Conservation (phyloP, 2,113 vertebrate genomes). For the Callipepla squamata region DNA sequence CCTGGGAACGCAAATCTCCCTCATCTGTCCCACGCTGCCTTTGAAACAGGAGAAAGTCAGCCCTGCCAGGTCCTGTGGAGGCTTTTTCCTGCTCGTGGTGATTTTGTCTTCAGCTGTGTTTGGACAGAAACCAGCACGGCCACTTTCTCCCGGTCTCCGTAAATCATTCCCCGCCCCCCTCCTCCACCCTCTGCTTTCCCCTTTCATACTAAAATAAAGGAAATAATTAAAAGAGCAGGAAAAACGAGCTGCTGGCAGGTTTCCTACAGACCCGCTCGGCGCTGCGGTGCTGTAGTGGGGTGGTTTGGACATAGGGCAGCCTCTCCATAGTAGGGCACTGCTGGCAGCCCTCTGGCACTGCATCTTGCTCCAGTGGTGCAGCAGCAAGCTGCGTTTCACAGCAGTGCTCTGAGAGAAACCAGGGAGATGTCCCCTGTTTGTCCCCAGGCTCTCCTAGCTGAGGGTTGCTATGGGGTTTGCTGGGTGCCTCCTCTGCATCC, state of each 20-base stretch:
- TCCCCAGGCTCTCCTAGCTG: accelerated
- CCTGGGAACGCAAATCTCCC: background rate
- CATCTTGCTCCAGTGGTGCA: accelerated
- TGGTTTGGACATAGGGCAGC: accelerated
- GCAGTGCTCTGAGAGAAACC: background rate
- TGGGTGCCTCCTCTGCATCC: accelerated
- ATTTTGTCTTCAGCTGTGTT: background rate
- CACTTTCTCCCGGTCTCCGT: background rate
- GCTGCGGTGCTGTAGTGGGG: background rate
- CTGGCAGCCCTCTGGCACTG: background rate
- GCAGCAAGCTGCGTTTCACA: background rate
- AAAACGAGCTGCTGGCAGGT: background rate
- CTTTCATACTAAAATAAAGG: background rate
- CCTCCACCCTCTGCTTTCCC: background rate
- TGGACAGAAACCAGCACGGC: conserved; percentile 5
- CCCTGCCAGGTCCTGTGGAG: background rate
- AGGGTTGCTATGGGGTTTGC: background rate
- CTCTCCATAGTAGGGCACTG: background rate
- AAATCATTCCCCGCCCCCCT: background rate
- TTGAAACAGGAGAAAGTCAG: background rate
- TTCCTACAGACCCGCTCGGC: background rate
- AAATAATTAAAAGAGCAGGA: conserved; percentile 25
- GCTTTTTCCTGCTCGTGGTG: background rate
- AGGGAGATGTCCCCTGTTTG: background rate
- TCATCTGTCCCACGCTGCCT: background rate